Evolutionary conservation across 2,113 vertebrate genomes (phyloP), one percentile per base, ranked within the genome.

Genomic region (Chloropsis hardwickii): DNA sequence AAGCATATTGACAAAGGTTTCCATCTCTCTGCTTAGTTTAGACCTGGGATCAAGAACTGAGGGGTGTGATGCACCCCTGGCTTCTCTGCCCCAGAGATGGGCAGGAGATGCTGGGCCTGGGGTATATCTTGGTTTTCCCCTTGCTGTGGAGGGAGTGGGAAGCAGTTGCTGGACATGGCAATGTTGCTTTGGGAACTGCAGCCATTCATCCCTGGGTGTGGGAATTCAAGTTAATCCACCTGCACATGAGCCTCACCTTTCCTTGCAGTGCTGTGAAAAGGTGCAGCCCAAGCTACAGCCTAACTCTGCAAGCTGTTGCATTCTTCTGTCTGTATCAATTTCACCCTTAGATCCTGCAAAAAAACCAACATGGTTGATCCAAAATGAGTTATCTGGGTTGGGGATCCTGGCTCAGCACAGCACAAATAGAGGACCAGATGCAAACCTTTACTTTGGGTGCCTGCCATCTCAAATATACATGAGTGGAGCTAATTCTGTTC

Each of bases 401-500:
- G 83, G 79, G 57, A 90, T 70, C 81, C 83, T 83, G 76, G 88
- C 74, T 92, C 84, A n/a, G 60, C 54, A 61, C 77, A 78, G 22
- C 45, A 73, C 50, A 91, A 82, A 79, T 14, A 72, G 33, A 90
- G 56, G 45, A 77, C 84, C 90, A 65, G 83, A 86, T 88, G 88
- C 78, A 91, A 89, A 88, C 80, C 78, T 92, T 84, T 28, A 87
- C 67, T 95, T 95, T 88, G 89, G 79, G 92, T 70, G 93, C 77
- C 83, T 91, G 88, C 95, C 79, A 92, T 57, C 69, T 94, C 89
- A 94, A 95, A 91, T 93, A 91, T 64, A 91, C 84, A 71, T 14
- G 15, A 95, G 69, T 58, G 62, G 65, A 54, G 21, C 54, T 96
- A 86, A 94, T 94, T 96, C 69, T 69, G 58, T 95, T 97, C 96